These are phyloP conservation scores for Bimastos eiseni DNA, from an alignment of 2,888 invertebrate species.

Conservation along the genomic window DNA sequence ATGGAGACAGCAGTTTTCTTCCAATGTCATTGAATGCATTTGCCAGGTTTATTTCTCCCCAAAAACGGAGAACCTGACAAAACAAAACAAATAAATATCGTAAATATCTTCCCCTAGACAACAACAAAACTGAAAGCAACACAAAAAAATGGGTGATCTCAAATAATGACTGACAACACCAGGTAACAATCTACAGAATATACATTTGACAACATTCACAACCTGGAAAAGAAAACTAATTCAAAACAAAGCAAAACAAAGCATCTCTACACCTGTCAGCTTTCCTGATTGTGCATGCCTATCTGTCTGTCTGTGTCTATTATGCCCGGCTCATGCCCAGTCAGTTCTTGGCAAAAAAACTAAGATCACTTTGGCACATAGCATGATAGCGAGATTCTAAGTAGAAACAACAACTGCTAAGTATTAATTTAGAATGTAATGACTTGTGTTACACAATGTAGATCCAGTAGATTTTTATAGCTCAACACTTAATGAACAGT, in stretches of 20 bases:
- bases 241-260: not conserved
- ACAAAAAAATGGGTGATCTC: not conserved
- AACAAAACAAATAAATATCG: not conserved
- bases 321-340: too few relatives aligned
- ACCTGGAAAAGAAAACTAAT: not conserved
- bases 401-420: too few relatives aligned
- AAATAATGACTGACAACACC: not conserved
- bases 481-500: too few relatives aligned
- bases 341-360: too few relatives aligned
- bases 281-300: not conserved
- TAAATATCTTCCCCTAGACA: too few relatives aligned
- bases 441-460: too few relatives aligned
- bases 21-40: conserved; percentile 56
- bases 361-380: too few relatives aligned
- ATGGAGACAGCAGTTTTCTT: conserved; percentile 50
- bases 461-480: too few relatives aligned
- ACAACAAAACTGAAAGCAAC: not conserved
- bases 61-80: conserved; percentile 54
- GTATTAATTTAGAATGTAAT: too few relatives aligned
- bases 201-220: not conserved
- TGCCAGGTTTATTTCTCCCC: conserved; percentile 58
- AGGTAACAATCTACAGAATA: not conserved
- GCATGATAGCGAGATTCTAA: too few relatives aligned
- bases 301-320: not conserved
- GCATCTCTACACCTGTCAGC: not conserved